Evolutionary conservation across 2,888 invertebrate genomes (phyloP), one percentile per base, ranked within the genome.

Genomic region (Drosophila dives): DNA sequence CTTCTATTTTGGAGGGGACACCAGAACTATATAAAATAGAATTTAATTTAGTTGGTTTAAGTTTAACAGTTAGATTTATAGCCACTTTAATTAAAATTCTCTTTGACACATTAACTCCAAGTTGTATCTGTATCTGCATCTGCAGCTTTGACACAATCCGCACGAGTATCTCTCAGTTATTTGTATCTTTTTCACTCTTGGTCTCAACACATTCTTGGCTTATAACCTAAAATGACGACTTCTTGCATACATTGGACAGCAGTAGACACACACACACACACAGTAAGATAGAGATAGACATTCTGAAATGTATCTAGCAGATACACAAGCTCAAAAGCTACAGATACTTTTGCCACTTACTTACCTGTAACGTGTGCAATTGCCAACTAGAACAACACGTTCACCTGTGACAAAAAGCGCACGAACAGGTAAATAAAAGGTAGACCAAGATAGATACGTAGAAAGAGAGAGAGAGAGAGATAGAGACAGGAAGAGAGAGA

Each of bases 331-430:
- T 23, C 20, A 40, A 45, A 45, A 55, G 66, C 34, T 69, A 56
- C 50, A 64, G 17, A 55, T 32, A 55, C 34, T 26, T 45, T 26
- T 45, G 45, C 23, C 8, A 48, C 62, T 72, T 72, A 64, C 80
- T 45, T 77, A 65, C 64, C 64, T 76, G 51, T 80, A 77, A 83
- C 67, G 86, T 89, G 84, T 83, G 81, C 89, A 86, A 84, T 86
- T 81, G 84, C 85, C 87, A 85, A 85, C 89, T 85, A 87, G 89
- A 85, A 85, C 84, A 84, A 81, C 84, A 85, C 89, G 84, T 86
- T 89, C 89, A 81, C 82, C 84, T 81, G 89, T 75, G 84, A 85
- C 84, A 89, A 86, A 45, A 79, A 70, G 80, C 73, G 78, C 73
- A 74, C 75, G 66, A 70, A 71, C 64, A 75, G 66, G 75, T 79